These are phyloP conservation scores for Nestor notabilis DNA, from an alignment of 2,113 vertebrate genomes.

Conservation along the genomic window DNA sequence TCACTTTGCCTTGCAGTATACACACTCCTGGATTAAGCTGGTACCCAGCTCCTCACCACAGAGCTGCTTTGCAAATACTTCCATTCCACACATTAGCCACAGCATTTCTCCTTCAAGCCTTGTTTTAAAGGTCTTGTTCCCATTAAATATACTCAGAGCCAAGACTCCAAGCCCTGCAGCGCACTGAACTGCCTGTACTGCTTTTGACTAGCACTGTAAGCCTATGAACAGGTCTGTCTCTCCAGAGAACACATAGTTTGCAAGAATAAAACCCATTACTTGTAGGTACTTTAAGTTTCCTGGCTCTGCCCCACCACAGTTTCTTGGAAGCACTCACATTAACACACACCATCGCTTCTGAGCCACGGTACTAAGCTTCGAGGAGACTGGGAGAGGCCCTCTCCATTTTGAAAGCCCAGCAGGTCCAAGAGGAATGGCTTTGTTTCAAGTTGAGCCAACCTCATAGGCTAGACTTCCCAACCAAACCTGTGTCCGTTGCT, in stretches of 20 bases:
- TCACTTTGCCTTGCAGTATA: not conserved
- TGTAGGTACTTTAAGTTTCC: not conserved
- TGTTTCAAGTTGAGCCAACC: conserved; percentile 52
- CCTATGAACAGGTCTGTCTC: not conserved
- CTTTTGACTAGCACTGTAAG: not conserved
- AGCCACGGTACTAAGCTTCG: not conserved
- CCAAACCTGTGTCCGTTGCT: not conserved
- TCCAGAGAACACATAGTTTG: not conserved
- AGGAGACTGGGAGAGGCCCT: conserved; percentile 19
- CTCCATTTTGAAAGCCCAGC: conserved; percentile 14
- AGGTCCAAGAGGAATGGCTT: conserved; percentile 28
- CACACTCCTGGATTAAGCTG: not conserved
- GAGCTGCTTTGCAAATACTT: conserved; percentile 8
- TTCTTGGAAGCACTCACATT: not conserved
- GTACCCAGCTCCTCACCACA: not conserved
- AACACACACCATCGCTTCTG: conserved; percentile 1
- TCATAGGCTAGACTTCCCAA: conserved; percentile 45
- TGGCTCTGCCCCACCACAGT: not conserved
- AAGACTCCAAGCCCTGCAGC: not conserved
- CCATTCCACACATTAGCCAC: not conserved
- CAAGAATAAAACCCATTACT: not conserved
- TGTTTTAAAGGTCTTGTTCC: not conserved
- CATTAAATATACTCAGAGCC: not conserved
- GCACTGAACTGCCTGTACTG: not conserved
- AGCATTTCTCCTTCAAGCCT: not conserved